Conservation (phyloP, 2,113 vertebrate genomes). For the Ageneiosus marmoratus region DNA sequence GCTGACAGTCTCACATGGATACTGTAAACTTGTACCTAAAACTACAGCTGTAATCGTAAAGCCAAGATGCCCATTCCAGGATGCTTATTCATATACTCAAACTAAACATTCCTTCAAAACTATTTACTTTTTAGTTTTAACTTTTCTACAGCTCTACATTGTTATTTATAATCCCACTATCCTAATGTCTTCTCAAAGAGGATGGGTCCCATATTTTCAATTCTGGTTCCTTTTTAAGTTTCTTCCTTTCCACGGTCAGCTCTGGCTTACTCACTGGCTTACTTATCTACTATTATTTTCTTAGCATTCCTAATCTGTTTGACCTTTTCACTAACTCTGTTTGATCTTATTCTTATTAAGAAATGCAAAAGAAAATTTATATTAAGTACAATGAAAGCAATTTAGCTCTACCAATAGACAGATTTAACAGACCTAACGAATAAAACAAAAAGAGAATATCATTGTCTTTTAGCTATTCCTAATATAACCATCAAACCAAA, state of each 20-base stretch:
- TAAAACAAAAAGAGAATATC: no score
- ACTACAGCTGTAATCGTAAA: not conserved
- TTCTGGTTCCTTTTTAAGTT: not conserved
- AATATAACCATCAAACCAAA: no score
- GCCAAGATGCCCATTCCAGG: no score
- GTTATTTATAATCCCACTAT: not conserved
- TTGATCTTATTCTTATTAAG: no score
- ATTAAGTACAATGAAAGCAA: no score
- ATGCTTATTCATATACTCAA: not conserved
- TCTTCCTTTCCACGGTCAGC: not conserved
- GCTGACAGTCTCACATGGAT: no score
- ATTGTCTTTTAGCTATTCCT: no score
- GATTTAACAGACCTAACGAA: no score
- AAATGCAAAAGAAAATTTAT: no score
- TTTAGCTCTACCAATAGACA: no score
- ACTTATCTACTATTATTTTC: not conserved
- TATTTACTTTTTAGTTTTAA: not conserved
- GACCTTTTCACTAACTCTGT: not conserved
- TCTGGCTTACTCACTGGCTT: not conserved
- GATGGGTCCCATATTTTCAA: not conserved
- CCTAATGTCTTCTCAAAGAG: not conserved
- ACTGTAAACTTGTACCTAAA: not conserved
- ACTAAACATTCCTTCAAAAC: not conserved
- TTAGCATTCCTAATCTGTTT: not conserved
- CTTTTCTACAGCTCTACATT: not conserved